Evolutionary conservation across 2,888 invertebrate species (phyloP).

Genomic region (Oscheius myriophilus): DNA sequence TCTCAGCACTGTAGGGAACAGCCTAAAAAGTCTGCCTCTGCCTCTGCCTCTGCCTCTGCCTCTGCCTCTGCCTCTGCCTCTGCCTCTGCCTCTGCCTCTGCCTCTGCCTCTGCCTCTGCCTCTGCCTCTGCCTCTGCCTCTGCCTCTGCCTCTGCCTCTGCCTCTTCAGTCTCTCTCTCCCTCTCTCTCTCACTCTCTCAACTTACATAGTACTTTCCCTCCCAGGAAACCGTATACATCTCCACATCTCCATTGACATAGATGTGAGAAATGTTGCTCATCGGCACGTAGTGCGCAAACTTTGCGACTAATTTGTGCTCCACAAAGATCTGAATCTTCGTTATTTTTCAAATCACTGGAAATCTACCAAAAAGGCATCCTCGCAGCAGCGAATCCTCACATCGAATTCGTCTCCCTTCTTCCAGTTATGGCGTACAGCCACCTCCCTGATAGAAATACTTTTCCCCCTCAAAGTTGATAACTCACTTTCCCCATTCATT

Average conservation of each 20-base stretch:
- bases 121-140: not conserved
- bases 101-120: not conserved
- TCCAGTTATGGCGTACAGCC: constrained; percentile 44
- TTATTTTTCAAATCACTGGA: not conserved
- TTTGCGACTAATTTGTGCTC: constrained; percentile 68
- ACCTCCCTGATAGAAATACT: constrained; percentile 54
- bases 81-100: constrained; percentile 4
- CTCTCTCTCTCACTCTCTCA: not conserved
- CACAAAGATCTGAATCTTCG: constrained; percentile 55
- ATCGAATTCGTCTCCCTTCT: constrained; percentile 66
- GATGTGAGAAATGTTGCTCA: constrained; percentile 58
- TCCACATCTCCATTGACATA: constrained; percentile 66
- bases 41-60: no score
- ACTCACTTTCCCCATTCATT: constrained; percentile 68
- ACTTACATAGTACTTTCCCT: constrained; percentile 67
- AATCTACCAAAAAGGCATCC: constrained; percentile 60
- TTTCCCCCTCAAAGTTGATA: no score
- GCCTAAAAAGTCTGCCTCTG: constrained; percentile 54
- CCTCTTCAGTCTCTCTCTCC: not conserved
- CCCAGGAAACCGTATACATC: constrained; percentile 63
- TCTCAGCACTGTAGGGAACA: constrained; percentile 68
- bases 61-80: constrained; percentile 8
- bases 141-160: no score
- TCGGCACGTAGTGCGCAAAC: constrained; percentile 67
- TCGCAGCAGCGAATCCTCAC: constrained; percentile 67